A percentile compares a stretch with the other conserved stretches of the same genome.
These are phyloP conservation scores for Lepetodrilus schrolli DNA, from an alignment of 2,888 invertebrate species.

Conservation along the genomic window DNA sequence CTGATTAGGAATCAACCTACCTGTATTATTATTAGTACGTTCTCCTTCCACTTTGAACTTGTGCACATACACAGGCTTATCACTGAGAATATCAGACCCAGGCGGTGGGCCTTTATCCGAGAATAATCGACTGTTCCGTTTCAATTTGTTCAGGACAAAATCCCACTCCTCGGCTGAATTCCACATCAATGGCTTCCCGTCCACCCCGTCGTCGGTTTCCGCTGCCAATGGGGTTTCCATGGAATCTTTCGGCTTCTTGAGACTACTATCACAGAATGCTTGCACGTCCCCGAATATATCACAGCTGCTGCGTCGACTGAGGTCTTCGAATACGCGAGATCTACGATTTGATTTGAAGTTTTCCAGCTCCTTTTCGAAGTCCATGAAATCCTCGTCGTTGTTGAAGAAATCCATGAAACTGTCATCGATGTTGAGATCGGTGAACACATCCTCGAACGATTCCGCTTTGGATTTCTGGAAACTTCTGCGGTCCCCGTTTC, in stretches of 20 bases:
- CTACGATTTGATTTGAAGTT: conserved; percentile 60
- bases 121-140: conserved; percentile 48
- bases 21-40: neutral
- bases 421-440: conserved; percentile 43
- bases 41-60: conserved; percentile 1
- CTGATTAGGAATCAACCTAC: neutral
- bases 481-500: neutral
- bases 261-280: conserved; percentile 64
- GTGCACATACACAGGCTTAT: conserved; percentile 11
- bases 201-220: conserved; percentile 8
- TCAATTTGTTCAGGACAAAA: conserved; percentile 62
- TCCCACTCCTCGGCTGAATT: conserved; percentile 67
- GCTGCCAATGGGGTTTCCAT: neutral
- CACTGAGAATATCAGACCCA: conserved; percentile 11
- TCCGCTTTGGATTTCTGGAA: conserved; percentile 34
- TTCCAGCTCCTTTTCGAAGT: conserved; percentile 67
- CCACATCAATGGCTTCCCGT: conserved; percentile 45
- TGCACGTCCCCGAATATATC: conserved; percentile 67
- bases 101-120: neutral
- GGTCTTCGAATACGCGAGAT: conserved; percentile 53
- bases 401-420: conserved; percentile 68
- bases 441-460: conserved; percentile 28
- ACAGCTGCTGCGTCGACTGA: conserved; percentile 60
- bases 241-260: neutral
- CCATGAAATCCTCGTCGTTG: conserved; percentile 66